Evolutionary conservation across 2,888 invertebrate species (phyloP).

Genomic region (Andricus curvator): DNA sequence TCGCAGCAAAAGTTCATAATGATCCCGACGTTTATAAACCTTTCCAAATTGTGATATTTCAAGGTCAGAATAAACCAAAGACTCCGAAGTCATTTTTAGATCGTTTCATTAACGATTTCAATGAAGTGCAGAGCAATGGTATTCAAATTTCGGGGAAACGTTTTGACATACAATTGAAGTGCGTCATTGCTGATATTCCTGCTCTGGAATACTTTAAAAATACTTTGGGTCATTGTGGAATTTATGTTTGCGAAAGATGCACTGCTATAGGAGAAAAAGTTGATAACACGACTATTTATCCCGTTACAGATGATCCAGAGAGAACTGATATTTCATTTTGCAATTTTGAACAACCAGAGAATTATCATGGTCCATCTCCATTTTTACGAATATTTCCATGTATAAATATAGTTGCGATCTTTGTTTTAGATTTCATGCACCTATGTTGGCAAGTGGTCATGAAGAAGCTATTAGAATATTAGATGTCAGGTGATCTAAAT

Average conservation of each 20-base stretch:
- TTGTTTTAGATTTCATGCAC: conserved; percentile 48
- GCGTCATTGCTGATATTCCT: conserved; percentile 54
- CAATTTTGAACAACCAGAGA: too few species aligned
- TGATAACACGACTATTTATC: too few species aligned
- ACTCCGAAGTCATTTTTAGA: too few species aligned
- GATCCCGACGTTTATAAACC: conserved; percentile 50
- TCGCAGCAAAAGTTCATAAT: conserved; percentile 52
- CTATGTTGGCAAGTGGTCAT: conserved; percentile 40
- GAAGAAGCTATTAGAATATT: conserved; percentile 47
- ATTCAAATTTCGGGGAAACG: conserved; percentile 44
- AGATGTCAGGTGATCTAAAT: conserved; percentile 31
- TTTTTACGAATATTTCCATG: conserved; percentile 52
- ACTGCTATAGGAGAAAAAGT: too few species aligned
- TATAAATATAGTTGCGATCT: conserved; percentile 48
- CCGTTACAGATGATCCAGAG: too few species aligned
- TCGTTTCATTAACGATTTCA: too few species aligned
- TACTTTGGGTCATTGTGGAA: too few species aligned
- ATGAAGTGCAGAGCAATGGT: conserved; percentile 45
- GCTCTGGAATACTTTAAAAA: too few species aligned
- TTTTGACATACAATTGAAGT: conserved; percentile 49
- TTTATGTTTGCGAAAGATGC: too few species aligned
- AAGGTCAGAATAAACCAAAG: conserved; percentile 9
- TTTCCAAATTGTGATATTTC: conserved; percentile 55
- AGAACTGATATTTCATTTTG: too few species aligned
- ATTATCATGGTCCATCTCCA: conserved; percentile 42